Evolutionary conservation across 1,140 invertebrate species (phyloP).

Genomic region (Zaprionus kolodkinae): DNA sequence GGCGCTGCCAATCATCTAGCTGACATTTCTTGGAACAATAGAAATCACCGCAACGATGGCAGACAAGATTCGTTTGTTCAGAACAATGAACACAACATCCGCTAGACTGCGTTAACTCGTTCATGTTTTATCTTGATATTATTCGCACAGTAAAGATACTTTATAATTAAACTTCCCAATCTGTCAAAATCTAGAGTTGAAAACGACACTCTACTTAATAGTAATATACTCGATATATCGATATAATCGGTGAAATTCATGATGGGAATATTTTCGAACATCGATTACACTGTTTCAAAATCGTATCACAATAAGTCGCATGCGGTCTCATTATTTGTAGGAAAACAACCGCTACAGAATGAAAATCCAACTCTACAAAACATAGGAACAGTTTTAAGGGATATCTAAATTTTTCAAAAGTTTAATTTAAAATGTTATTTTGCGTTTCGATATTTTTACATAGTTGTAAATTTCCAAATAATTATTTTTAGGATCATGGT

Average conservation of each 20-base stretch:
- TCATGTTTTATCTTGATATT: neutral
- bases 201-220: no score
- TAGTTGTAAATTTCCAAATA: neutral
- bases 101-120: neutral
- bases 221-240: no score
- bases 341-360: no score
- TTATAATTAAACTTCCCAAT: conserved; percentile 3
- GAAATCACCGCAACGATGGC: conserved; percentile 68
- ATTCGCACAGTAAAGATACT: neutral
- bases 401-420: neutral
- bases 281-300: no score
- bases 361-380: neutral
- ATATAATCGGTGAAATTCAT: no score
- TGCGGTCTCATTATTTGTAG: no score
- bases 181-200: neutral
- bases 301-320: no score
- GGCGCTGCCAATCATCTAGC: conserved; percentile 55
- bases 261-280: no score
- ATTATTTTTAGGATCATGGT: conserved; percentile 12
- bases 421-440: neutral
- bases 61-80: conserved; percentile 23
- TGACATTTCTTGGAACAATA: conserved; percentile 67
- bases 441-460: neutral
- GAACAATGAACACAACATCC: conserved; percentile 48
- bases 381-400: neutral